Evolutionary conservation across 30 jellyfish, hydroid and myxozoan species (phyloP).

Genomic region (Rhopilema esculentum): DNA sequence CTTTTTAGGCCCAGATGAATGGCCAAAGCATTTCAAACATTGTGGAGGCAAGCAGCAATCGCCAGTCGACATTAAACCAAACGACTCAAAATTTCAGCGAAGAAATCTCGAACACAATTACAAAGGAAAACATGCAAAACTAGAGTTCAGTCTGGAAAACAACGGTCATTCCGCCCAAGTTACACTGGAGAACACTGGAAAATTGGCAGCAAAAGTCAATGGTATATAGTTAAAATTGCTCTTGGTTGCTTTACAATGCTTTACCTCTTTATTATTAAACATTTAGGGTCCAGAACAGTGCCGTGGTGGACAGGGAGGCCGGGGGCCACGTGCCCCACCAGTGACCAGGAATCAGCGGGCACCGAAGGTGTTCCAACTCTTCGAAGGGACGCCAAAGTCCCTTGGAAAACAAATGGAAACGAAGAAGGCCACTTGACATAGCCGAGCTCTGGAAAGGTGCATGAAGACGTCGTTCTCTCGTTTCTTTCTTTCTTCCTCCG

Average conservation of each 20-base stretch:
- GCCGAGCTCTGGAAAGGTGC: no score
- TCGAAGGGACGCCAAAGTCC: no score
- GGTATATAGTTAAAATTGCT: conserved; percentile 10
- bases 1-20: conserved; percentile 38
- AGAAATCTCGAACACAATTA: neutral
- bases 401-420: no score
- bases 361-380: no score
- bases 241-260: neutral
- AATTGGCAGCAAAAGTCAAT: neutral
- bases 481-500: no score
- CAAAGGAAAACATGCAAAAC: neutral
- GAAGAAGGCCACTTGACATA: no score
- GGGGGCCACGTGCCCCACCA: no score
- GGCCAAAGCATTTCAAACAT: conserved; percentile 9
- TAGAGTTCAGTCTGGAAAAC: conserved; percentile 38
- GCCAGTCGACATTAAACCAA: conserved; percentile 49
- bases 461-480: no score
- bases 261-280: no score
- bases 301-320: no score
- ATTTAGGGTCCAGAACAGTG: no score
- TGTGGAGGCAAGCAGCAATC: conserved; percentile 57
- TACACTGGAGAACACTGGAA: conserved; percentile 14
- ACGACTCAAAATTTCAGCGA: neutral
- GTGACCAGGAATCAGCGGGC: no score
- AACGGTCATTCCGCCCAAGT: conserved; percentile 77